Percentiles rank a stretch among this genome's conserved stretches.
Conservation (phyloP, 64 coral and sea anemone genomes). For the Exaiptasia diaphana region DNA sequence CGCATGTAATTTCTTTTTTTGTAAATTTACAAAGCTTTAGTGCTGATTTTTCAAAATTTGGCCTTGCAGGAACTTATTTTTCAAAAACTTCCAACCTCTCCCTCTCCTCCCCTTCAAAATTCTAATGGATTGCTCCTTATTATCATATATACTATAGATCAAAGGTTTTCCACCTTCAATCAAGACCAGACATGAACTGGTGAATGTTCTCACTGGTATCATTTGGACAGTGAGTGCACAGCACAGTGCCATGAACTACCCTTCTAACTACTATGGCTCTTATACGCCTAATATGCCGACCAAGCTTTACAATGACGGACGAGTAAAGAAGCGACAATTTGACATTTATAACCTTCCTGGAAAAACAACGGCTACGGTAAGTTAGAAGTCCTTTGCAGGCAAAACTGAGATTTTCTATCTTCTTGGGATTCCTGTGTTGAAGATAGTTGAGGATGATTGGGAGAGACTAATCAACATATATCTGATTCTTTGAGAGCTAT, state of each 20-base stretch:
- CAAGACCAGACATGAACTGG: conserved; percentile 46
- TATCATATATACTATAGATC: conserved; percentile 34
- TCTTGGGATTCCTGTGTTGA: not conserved
- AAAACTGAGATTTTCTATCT: not conserved
- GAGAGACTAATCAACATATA: not conserved
- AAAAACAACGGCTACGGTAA: conserved; percentile 48
- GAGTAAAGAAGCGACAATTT: not conserved
- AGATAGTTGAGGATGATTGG: not conserved
- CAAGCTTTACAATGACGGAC: conserved; percentile 68
- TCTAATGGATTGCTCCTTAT: too few relatives aligned
- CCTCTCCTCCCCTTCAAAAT: too few relatives aligned
- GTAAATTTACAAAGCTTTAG: too few relatives aligned
- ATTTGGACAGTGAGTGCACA: conserved; percentile 57
- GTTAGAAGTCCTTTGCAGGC: not conserved
- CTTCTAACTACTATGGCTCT: conserved; percentile 47
- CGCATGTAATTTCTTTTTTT: too few relatives aligned
- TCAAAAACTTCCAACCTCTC: too few relatives aligned
- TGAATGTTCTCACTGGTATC: conserved; percentile 38
- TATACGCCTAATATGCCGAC: conserved; percentile 64
- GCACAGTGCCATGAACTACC: conserved; percentile 71
- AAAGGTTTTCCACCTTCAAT: conserved; percentile 60
- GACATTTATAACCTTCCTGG: conserved; percentile 53
- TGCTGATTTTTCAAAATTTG: too few relatives aligned
- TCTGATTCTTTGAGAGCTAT: not conserved
- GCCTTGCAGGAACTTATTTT: too few relatives aligned